Conservation (phyloP, 2,113 vertebrate genomes). For the Paramisgurnus dabryanus region DNA sequence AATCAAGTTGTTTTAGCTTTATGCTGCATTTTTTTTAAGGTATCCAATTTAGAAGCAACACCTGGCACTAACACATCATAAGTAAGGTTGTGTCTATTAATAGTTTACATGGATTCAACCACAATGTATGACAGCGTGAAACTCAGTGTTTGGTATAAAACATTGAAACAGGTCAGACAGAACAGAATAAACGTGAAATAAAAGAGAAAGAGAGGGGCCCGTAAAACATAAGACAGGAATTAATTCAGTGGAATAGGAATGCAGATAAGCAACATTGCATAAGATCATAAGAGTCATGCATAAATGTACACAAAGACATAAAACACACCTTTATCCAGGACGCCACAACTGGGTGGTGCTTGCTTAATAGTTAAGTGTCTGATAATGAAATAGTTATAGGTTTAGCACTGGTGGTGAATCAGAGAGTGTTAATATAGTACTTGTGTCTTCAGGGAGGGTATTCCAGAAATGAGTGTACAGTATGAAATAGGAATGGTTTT, state of each 20-base stretch:
- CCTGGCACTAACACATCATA: too few species aligned
- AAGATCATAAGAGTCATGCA: slow-evolving; percentile 32
- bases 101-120: too few species aligned
- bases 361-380: not conserved
- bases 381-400: not conserved
- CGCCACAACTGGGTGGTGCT: not conserved
- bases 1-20: too few species aligned
- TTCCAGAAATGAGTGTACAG: not conserved
- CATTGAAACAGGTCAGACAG: not conserved
- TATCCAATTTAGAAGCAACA: too few species aligned
- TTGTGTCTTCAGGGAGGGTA: not conserved
- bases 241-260: slow-evolving; percentile 51
- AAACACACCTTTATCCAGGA: not conserved
- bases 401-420: not conserved
- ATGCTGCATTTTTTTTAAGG: too few species aligned
- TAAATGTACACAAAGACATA: not conserved
- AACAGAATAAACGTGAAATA: not conserved
- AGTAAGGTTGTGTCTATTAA: too few species aligned
- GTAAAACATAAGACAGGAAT: not conserved
- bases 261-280: slow-evolving; percentile 45
- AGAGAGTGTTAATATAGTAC: not conserved
- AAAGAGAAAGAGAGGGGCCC: not conserved
- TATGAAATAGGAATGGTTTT: too few species aligned
- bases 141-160: too few species aligned
- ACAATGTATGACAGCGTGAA: too few species aligned